Evolutionary conservation across 2,888 invertebrate species (phyloP), one percentile per base, ranked within the genome.

Genomic region (Microplitis manilae): DNA sequence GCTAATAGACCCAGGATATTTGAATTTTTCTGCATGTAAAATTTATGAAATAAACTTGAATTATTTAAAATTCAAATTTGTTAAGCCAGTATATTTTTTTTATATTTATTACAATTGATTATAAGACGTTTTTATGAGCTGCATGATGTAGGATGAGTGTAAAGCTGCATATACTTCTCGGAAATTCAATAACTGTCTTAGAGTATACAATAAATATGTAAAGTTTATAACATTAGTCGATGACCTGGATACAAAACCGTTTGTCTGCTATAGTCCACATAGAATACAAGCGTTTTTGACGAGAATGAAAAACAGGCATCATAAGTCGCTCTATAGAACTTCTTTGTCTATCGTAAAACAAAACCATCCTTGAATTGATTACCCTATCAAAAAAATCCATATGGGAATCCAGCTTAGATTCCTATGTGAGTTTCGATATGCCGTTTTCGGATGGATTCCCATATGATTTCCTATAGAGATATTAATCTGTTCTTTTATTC

Each of bases 151-250:
- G 13, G 13, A 50, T 13, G 50, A 50, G 50, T 50, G 13, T 50
- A 50, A 50, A 50, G 50, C 50, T 50, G 8, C 50, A 62, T 17
- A 62, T 15, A 15, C n/a, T 62, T 15, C 15, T 62, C n/a, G 8
- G 20, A 62, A 62, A 15, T 15, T 62, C 62, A 17, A 20, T 17
- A 15, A 15, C 9, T 59, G 13, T 59, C 62, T 62, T 8, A 62
- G 62, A 62, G 20, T 20, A 62, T 62, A 17, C 8, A 20, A 62
- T 8, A 62, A 62, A 17, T 62, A 15, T 15, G 20, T 20, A 17
- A 62, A 62, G 15, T 62, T 62, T 62, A 62, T 17, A 20, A 15
- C 5, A 62, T 62, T 20, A 62, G 15, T 62, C 62, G 62, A 62
- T 62, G 20, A 62, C 15, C 62, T 62, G 15, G 9, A 62, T 62